A percentile compares a stretch with the other conserved stretches of the same genome.
Conservation (phyloP, 2,797 vertebrate species). For the Myotis vivesi region DNA sequence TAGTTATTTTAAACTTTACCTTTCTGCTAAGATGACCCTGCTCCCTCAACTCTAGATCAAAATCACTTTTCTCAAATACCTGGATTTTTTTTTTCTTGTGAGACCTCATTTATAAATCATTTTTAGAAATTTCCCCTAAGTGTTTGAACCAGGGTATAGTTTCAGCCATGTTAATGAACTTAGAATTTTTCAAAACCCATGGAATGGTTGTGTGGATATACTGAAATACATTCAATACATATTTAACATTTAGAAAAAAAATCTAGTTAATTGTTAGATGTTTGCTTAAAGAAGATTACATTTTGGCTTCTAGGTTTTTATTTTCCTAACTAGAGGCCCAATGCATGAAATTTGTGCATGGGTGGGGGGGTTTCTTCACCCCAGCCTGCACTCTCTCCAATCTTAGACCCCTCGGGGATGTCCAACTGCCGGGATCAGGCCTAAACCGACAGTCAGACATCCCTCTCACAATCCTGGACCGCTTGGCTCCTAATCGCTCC, state of each 20-base stretch:
- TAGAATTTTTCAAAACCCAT: not conserved
- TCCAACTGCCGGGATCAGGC: too few relatives aligned
- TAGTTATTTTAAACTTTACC: not conserved
- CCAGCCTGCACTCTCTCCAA: too few relatives aligned
- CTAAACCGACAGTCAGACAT: too few relatives aligned
- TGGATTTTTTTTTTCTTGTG: not conserved
- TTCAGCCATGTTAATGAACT: not conserved
- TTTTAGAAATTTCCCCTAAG: not conserved
- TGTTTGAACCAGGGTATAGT: not conserved
- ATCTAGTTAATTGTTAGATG: slow-evolving; percentile 7
- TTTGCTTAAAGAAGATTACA: slow-evolving; percentile 28
- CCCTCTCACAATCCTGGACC: too few relatives aligned
- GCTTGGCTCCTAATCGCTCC: too few relatives aligned
- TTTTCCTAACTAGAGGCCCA: not conserved
- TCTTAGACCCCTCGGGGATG: too few relatives aligned
- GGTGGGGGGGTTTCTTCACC: too few relatives aligned
- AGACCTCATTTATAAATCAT: not conserved
- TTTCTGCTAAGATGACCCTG: not conserved
- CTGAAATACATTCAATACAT: not conserved
- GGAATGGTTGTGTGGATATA: not conserved
- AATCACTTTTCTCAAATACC: not conserved
- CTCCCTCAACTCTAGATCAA: fast-evolving
- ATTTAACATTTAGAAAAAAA: slow-evolving; percentile 43
- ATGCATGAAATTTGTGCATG: too few relatives aligned
- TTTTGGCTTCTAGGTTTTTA: not conserved